Evolutionary conservation across 2,797 vertebrate species (phyloP), one percentile per base, ranked within the genome.

Genomic region (Poecilia gillii): DNA sequence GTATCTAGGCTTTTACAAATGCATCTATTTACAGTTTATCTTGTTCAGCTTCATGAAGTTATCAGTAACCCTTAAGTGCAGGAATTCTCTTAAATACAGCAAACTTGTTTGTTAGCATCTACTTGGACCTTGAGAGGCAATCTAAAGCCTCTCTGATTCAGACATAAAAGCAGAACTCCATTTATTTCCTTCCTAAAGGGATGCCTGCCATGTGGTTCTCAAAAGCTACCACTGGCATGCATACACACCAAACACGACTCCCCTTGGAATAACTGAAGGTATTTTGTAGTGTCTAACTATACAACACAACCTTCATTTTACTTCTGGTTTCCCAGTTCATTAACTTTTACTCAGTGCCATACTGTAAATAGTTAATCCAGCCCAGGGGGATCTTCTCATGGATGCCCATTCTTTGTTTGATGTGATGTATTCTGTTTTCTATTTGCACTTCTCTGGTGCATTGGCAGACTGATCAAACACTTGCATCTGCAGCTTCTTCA

Each of bases 81-180:
- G 74, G 82, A 85, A 90, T 94, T 94, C 86, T 92, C 84, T 92
- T 93, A 93, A 95, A 95, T 93, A 93, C 91, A 89, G 91, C 87
- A 92, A 92, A 94, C 94, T 94, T 92, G 91, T 90, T 93, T 86
- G 85, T 93, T 91, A 84, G 88, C 82, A 88, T 92, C 77, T 92
- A 91, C 91, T 95, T 89, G 87, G 94, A 92, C 84, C 88, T 91
- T 85, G 89, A 95, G 94, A 93, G 93, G 90, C 86, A 87, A 93
- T 92, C 89, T 90, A 81, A 90, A 88, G 87, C 89, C 85, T 89
- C 77, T 81, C 88, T 90, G 89, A 94, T 93, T 92, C 91, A 91
- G 91, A 93, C 91, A 91, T 93, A 92, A 95, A 94, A 93, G 91
- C 90, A 78, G 88, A 89, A 89, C 85, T 76, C 79, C 78, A 77